Evolutionary conservation across 2,888 invertebrate species (phyloP).

Genomic region (Lochmaea crataegi): DNA sequence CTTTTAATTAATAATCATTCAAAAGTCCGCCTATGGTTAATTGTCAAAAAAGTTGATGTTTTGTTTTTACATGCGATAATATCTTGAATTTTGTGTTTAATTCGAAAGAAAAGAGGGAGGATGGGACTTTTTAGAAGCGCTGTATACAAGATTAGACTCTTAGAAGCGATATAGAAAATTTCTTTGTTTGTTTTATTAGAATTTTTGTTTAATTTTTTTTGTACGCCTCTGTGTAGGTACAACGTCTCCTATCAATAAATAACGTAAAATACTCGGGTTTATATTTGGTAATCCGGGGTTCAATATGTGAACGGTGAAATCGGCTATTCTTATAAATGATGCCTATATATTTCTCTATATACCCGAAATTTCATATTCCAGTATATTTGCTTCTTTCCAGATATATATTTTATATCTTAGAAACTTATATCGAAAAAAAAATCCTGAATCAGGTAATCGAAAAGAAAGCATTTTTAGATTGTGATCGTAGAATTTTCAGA

Average conservation of each 20-base stretch:
- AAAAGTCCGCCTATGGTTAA: too few species aligned
- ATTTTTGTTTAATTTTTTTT: not conserved
- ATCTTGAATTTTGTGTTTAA: too few species aligned
- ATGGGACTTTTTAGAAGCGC: too few species aligned
- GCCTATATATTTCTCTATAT: not conserved
- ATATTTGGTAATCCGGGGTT: conserved; percentile 7
- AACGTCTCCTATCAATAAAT: conserved; percentile 2
- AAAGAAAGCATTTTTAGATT: not conserved
- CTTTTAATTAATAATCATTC: too few species aligned
- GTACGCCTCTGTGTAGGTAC: not conserved
- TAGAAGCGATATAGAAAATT: too few species aligned
- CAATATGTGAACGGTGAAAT: conserved; percentile 7
- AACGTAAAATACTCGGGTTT: conserved; percentile 4
- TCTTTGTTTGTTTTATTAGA: too few species aligned
- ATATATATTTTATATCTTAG: conserved; percentile 2
- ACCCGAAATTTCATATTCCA: conserved; percentile 9
- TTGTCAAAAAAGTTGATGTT: too few species aligned
- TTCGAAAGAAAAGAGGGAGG: too few species aligned
- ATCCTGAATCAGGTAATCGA: not conserved
- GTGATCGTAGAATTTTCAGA: not conserved
- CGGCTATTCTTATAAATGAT: conserved; percentile 15
- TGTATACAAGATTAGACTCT: too few species aligned
- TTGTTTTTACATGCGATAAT: too few species aligned
- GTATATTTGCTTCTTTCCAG: conserved; percentile 2
- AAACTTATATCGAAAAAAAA: not conserved